Conservation (phyloP, 2,888 invertebrate genomes). For the Epicampocera succincta region DNA sequence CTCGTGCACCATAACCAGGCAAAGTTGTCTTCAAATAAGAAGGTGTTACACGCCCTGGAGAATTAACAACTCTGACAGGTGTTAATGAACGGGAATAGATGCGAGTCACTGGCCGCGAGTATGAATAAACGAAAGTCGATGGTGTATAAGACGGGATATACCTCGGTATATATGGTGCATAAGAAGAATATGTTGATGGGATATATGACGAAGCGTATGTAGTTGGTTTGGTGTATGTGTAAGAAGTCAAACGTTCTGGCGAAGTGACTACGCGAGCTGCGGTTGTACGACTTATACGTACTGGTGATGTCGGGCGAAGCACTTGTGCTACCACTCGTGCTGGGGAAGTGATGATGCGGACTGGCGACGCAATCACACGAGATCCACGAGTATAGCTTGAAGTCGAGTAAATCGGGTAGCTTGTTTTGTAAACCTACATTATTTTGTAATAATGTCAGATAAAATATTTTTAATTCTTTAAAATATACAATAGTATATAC, state of each 20-base stretch:
- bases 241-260: constrained; percentile 75
- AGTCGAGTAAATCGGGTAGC: constrained; percentile 81
- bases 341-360: constrained; percentile 78
- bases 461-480: too few relatives aligned
- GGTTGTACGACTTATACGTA: constrained; percentile 76
- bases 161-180: constrained; percentile 74
- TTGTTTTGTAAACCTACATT: constrained; percentile 79
- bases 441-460: too few relatives aligned
- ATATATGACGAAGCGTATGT: constrained; percentile 71
- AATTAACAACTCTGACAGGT: constrained; percentile 76
- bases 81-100: constrained; percentile 76
- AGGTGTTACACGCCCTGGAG: constrained; percentile 84
- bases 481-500: constrained; percentile 10
- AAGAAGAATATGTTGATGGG: constrained; percentile 75
- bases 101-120: constrained; percentile 77
- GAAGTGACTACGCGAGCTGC: constrained; percentile 78
- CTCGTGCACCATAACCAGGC: constrained; percentile 84
- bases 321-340: constrained; percentile 76
- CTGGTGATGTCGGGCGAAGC: constrained; percentile 76
- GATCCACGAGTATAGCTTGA: constrained; percentile 79
- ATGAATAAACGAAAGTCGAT: constrained; percentile 74
- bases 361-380: constrained; percentile 79
- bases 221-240: constrained; percentile 73
- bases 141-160: constrained; percentile 57
- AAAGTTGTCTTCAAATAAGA: constrained; percentile 86